phyloP scores from a whole-genome alignment of 2,888 invertebrate genomes.

The Tolmerus cingulatus region DNA sequence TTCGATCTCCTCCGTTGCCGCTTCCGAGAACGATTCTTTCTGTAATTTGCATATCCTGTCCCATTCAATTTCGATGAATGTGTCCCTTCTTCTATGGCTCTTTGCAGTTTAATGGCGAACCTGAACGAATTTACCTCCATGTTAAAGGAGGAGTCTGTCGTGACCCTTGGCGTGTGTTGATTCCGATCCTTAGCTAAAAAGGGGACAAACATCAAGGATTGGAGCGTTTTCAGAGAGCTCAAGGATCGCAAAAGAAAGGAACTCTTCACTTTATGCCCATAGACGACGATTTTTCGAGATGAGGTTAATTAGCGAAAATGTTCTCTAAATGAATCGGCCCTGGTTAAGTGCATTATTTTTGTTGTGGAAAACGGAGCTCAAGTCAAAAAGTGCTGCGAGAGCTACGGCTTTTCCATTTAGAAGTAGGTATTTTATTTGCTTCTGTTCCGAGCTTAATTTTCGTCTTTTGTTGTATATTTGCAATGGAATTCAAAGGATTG shows the following conservation, averaged over 20 bases:
- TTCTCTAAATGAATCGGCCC: conserved; percentile 1
- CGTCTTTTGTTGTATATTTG: neutral
- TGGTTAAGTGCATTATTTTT: neutral
- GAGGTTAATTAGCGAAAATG: conserved; percentile 29
- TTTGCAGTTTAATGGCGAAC: conserved; percentile 6
- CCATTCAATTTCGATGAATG: conserved; percentile 24
- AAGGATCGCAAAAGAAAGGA: conserved; percentile 8
- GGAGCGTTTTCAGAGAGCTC: neutral
- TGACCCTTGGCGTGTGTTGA: neutral
- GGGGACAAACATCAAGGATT: conserved; percentile 13
- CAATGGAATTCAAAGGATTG: neutral
- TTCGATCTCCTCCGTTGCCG: neutral
- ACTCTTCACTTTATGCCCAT: conserved; percentile 22
- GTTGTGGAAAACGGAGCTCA: neutral
- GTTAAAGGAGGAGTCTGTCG: conserved; percentile 10
- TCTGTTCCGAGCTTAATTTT: neutral
- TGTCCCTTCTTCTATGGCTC: conserved; percentile 15
- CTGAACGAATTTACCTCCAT: neutral
- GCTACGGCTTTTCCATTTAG: neutral
- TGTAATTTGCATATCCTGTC: conserved; percentile 21
- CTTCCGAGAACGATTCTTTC: conserved; percentile 4
- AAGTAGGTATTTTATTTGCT: neutral
- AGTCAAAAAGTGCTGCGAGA: neutral
- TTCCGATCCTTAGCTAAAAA: neutral
- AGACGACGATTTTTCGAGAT: conserved; percentile 23